These are phyloP conservation scores for Exocentrus adspersus DNA, from an alignment of 2,888 invertebrate genomes.

Conservation along the genomic window DNA sequence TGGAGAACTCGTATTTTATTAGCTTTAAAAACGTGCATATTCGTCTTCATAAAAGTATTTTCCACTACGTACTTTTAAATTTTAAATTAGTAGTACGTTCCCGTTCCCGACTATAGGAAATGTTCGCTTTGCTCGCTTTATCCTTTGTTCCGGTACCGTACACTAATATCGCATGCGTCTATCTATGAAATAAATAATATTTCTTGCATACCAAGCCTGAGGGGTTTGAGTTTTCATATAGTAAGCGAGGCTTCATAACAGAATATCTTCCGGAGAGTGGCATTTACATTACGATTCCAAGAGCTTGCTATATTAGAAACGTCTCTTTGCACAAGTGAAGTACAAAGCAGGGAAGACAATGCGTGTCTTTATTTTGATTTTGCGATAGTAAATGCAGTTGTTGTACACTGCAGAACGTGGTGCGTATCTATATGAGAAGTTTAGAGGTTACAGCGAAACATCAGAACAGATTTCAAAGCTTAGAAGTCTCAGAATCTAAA, in stretches of 20 bases:
- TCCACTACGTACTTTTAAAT: not conserved
- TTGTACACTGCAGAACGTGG: too few species aligned
- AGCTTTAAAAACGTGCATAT: too few species aligned
- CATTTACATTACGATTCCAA: not conserved
- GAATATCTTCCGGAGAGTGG: not conserved
- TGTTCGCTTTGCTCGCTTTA: not conserved
- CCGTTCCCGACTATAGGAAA: not conserved
- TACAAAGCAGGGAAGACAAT: not conserved
- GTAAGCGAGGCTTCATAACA: not conserved
- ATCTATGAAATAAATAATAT: not conserved
- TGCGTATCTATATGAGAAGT: too few species aligned
- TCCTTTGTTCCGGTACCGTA: not conserved
- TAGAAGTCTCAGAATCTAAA: too few species aligned
- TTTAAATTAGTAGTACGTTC: not conserved
- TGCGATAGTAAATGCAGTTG: too few species aligned
- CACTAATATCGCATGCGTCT: not conserved
- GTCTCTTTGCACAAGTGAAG: not conserved
- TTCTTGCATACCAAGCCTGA: not conserved
- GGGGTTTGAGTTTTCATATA: not conserved
- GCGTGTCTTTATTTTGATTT: too few species aligned
- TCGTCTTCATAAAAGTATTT: not conserved
- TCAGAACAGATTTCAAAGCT: too few species aligned
- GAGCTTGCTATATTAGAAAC: not conserved
- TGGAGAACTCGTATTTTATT: not conserved
- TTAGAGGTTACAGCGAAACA: too few species aligned